phyloP scores from a whole-genome alignment of 2,888 invertebrate genomes.

The Iselma pallidipennis region DNA sequence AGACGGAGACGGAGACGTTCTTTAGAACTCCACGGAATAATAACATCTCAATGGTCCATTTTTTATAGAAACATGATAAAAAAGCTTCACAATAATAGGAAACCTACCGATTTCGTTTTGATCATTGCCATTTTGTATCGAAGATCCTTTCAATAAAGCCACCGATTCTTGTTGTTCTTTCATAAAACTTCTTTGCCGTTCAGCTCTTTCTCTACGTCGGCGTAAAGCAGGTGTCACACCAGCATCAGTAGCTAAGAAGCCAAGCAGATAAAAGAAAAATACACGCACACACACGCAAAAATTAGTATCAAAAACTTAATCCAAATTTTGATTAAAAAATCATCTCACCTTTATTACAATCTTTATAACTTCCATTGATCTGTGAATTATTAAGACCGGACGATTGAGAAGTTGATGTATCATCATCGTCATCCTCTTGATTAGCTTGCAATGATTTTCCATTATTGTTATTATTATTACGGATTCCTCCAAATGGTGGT shows the following conservation, averaged over 20 bases:
- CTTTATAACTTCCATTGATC: slow-evolving; percentile 62
- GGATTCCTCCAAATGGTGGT: slow-evolving; percentile 50
- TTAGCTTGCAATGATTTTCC: slow-evolving; percentile 37
- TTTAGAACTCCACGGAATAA: too few species aligned
- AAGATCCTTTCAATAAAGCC: slow-evolving; percentile 57
- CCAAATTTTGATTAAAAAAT: slow-evolving; percentile 13
- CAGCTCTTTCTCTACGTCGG: slow-evolving; percentile 79
- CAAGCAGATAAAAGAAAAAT: too few species aligned
- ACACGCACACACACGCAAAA: background rate
- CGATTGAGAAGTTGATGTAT: slow-evolving; percentile 65
- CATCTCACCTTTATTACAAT: slow-evolving; percentile 59
- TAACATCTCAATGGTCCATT: background rate
- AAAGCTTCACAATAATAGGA: slow-evolving; percentile 20
- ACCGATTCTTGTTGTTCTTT: slow-evolving; percentile 77
- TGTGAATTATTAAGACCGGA: slow-evolving; percentile 60
- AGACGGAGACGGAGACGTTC: too few species aligned
- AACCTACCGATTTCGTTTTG: slow-evolving; percentile 49
- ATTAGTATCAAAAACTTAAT: slow-evolving; percentile 4
- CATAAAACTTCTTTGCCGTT: slow-evolving; percentile 82
- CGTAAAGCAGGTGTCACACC: slow-evolving; percentile 82
- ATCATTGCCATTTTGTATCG: slow-evolving; percentile 42
- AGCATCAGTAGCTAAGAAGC: slow-evolving; percentile 58
- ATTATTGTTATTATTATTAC: slow-evolving; percentile 38
- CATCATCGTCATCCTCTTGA: slow-evolving; percentile 58
- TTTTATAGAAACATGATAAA: background rate